Conservation (phyloP, 1,140 invertebrate genomes). For the Cyrtorhinus lividipennis region DNA sequence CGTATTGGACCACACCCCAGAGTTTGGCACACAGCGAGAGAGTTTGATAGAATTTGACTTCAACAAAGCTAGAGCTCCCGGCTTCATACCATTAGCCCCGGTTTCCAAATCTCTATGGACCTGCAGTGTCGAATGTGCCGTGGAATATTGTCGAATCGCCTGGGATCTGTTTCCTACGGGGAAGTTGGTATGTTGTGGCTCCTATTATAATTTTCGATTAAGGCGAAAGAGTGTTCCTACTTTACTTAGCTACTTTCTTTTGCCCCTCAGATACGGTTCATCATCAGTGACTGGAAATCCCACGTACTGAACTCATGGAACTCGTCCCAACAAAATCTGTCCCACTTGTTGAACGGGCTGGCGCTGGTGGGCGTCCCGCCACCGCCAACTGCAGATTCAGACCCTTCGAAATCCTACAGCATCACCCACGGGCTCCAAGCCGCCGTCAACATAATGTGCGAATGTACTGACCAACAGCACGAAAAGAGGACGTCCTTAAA, state of each 20-base stretch:
- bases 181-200: constrained; percentile 51
- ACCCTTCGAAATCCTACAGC: constrained; percentile 31
- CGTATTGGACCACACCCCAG: constrained; percentile 81
- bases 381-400: background rate
- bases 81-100: constrained; percentile 56
- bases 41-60: constrained; percentile 79
- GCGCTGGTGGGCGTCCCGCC: constrained; percentile 45
- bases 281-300: constrained; percentile 31
- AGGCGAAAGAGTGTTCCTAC: no score
- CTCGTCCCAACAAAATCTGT: constrained; percentile 59
- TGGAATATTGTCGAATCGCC: constrained; percentile 90
- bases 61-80: constrained; percentile 49
- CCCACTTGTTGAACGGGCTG: constrained; percentile 52
- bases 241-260: no score
- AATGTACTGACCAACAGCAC: constrained; percentile 60
- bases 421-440: constrained; percentile 71
- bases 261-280: constrained; percentile 17
- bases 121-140: constrained; percentile 78
- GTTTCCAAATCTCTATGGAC: constrained; percentile 89
- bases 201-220: constrained; percentile 3
- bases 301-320: constrained; percentile 72
- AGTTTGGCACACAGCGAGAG: constrained; percentile 75
- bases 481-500: constrained; percentile 38
- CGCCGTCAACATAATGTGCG: constrained; percentile 72
- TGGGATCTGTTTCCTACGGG: constrained; percentile 87